Percentiles rank a stretch among this genome's conserved stretches.
These are phyloP conservation scores for Alosa alosa DNA, from an alignment of 2,113 vertebrate genomes.

Conservation along the genomic window DNA sequence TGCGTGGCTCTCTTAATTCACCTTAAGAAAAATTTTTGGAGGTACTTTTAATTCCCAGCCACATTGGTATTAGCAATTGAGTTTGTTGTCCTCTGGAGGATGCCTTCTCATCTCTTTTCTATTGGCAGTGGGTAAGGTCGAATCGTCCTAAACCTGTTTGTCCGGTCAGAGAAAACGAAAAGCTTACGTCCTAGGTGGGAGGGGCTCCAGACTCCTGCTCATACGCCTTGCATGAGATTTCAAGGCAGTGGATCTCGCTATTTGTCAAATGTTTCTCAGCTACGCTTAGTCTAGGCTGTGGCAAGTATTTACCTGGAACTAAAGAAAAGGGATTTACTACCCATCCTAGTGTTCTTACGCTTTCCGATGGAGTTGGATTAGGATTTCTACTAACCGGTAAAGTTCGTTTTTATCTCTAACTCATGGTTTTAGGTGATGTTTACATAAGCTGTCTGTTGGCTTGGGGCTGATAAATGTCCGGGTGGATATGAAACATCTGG, in stretches of 20 bases:
- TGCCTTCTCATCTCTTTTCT: background rate
- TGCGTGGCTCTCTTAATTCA: background rate
- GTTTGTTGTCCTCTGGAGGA: background rate
- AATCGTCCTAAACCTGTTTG: slow-evolving; percentile 16
- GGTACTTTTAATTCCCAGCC: background rate
- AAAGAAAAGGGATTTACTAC: slow-evolving; percentile 13
- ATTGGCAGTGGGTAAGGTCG: background rate
- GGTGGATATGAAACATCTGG: slow-evolving; percentile 15
- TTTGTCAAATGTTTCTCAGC: slow-evolving; percentile 16
- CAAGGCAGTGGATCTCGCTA: slow-evolving; percentile 5
- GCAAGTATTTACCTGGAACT: background rate
- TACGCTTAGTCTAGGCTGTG: background rate
- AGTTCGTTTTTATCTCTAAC: background rate
- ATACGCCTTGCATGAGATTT: slow-evolving; percentile 13
- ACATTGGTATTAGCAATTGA: background rate
- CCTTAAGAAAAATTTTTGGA: background rate
- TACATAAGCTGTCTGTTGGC: slow-evolving; percentile 15
- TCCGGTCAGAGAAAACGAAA: slow-evolving; percentile 17
- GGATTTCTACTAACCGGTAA: background rate
- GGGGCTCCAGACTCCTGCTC: background rate
- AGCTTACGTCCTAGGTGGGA: slow-evolving; percentile 11
- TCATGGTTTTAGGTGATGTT: slow-evolving; percentile 8
- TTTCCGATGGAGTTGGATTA: background rate
- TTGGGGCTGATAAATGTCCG: background rate
- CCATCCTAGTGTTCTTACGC: background rate